Percentiles rank a stretch among this genome's conserved stretches.
Evolutionary conservation across 2,888 invertebrate genomes (phyloP).

Genomic region (Xylota segnis): DNA sequence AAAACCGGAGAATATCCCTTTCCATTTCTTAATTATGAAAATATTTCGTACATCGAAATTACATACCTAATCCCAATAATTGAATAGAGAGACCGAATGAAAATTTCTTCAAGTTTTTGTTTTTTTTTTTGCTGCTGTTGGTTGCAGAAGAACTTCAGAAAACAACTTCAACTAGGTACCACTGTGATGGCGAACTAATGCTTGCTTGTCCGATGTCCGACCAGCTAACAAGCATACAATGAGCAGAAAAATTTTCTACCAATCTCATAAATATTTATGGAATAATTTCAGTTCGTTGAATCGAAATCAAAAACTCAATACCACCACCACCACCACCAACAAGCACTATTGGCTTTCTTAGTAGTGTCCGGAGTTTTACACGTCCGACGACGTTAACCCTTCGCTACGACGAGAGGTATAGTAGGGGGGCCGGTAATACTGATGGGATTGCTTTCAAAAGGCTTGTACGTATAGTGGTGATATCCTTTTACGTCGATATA

Average conservation of each 20-base stretch:
- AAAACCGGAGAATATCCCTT: not conserved
- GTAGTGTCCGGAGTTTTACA: slow-evolving; percentile 60
- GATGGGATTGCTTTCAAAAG: slow-evolving; percentile 61
- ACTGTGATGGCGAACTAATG: slow-evolving; percentile 38
- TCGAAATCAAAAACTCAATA: slow-evolving; percentile 76
- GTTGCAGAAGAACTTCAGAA: slow-evolving; percentile 55
- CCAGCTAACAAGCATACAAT: slow-evolving; percentile 60
- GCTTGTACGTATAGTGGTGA: slow-evolving; percentile 24
- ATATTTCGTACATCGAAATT: slow-evolving; percentile 62
- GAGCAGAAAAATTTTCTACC: slow-evolving; percentile 63
- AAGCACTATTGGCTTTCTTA: slow-evolving; percentile 57
- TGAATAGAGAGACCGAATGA: slow-evolving; percentile 32
- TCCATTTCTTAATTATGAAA: slow-evolving; percentile 66
- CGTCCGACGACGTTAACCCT: slow-evolving; percentile 72
- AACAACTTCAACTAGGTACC: slow-evolving; percentile 49
- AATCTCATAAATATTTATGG: slow-evolving; percentile 77
- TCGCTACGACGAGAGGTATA: slow-evolving; percentile 7
- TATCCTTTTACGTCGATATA: slow-evolving; percentile 64
- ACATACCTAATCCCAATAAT: slow-evolving; percentile 46
- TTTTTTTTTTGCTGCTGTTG: slow-evolving; percentile 10
- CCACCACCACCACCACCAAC: slow-evolving; percentile 21
- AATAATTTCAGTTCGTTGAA: slow-evolving; percentile 76
- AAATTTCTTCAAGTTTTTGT: slow-evolving; percentile 33
- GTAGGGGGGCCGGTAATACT: not conserved
- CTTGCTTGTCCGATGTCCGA: slow-evolving; percentile 56